These are phyloP conservation scores for Myotis myotis DNA, from an alignment of 2,797 vertebrate species.

Conservation along the genomic window DNA sequence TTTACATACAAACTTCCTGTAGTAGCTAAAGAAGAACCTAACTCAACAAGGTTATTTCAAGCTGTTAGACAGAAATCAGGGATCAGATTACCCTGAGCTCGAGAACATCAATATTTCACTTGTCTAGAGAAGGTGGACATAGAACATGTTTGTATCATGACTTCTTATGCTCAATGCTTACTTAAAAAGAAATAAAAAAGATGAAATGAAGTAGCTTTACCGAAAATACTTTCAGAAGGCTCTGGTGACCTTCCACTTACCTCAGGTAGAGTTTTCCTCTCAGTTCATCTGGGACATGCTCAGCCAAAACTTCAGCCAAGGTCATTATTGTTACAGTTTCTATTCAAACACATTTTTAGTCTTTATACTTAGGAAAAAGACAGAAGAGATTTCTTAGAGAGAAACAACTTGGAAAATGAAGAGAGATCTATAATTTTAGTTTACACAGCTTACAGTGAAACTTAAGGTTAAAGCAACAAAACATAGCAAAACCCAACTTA, in stretches of 20 bases:
- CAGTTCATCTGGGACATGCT: neutral
- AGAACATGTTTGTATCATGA: neutral
- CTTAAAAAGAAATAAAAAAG: neutral
- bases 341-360: conserved; percentile 69
- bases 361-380: conserved; percentile 63
- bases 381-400: conserved; percentile 66
- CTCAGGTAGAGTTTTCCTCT: conserved; percentile 60
- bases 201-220: conserved; percentile 30
- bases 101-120: neutral
- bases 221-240: conserved; percentile 53
- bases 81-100: neutral
- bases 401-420: conserved; percentile 71
- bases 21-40: neutral
- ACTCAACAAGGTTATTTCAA: conserved; percentile 41
- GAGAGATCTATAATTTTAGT: conserved; percentile 69
- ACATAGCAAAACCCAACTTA: conserved; percentile 55
- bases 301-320: conserved; percentile 66
- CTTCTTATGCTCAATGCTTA: conserved; percentile 21
- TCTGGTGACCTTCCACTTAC: conserved; percentile 69
- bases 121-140: conserved; percentile 16
- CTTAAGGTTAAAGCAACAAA: conserved; percentile 77
- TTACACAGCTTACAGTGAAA: conserved; percentile 62
- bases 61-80: conserved; percentile 45
- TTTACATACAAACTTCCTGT: conserved; percentile 44
- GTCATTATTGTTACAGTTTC: conserved; percentile 66